These are phyloP conservation scores for Encarsia formosa DNA, from an alignment of 2,888 invertebrate genomes.

Conservation along the genomic window DNA sequence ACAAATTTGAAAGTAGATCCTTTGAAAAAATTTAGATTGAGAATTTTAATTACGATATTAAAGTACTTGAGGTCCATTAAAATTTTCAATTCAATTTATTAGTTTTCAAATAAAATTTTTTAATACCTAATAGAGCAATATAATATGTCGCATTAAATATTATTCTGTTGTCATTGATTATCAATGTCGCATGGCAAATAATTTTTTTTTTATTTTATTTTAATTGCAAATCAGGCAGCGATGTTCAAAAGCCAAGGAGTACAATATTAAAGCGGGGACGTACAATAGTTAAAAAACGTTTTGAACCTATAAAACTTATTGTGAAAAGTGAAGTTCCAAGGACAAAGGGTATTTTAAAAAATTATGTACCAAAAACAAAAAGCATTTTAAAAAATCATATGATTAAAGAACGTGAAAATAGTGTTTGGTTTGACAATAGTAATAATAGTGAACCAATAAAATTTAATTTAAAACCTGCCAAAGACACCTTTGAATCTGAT, in stretches of 20 bases:
- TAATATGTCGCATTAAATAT: too few species aligned
- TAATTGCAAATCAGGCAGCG: slow-evolving; percentile 28
- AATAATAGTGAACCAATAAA: slow-evolving; percentile 6
- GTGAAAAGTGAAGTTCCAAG: slow-evolving; percentile 20
- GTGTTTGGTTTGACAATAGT: slow-evolving; percentile 20
- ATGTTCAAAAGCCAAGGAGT: slow-evolving; percentile 34
- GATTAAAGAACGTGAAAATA: slow-evolving; percentile 14
- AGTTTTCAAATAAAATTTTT: too few species aligned
- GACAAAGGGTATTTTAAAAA: slow-evolving; percentile 16
- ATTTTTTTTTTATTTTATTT: slow-evolving; percentile 25
- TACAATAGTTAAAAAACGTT: slow-evolving; percentile 38
- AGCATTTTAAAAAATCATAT: slow-evolving; percentile 17
- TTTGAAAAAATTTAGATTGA: too few species aligned
- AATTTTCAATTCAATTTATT: too few species aligned
- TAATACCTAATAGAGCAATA: too few species aligned
- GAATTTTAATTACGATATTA: too few species aligned
- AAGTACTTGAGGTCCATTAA: too few species aligned
- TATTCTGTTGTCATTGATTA: neutral
- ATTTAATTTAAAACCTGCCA: slow-evolving; percentile 10
- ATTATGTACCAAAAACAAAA: slow-evolving; percentile 14
- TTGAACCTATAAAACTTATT: slow-evolving; percentile 23
- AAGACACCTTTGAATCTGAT: too few species aligned
- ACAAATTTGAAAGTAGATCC: too few species aligned
- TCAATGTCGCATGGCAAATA: slow-evolving; percentile 19
- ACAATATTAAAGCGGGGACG: slow-evolving; percentile 44